Conservation (phyloP, 2,797 vertebrate genomes). For the Urosaurus nigricauda region DNA sequence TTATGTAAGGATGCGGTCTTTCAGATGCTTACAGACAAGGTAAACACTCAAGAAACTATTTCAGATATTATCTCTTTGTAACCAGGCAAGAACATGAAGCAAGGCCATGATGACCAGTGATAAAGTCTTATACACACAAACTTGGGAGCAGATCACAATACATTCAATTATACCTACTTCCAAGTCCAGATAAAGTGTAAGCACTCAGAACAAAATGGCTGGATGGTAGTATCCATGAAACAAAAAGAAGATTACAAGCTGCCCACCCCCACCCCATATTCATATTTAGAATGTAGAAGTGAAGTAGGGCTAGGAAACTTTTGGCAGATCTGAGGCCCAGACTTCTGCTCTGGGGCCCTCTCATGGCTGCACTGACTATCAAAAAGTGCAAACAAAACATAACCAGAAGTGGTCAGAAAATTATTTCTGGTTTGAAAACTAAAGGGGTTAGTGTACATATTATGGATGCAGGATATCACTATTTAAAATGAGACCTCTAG, state of each 20-base stretch:
- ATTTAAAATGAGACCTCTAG: too few species aligned
- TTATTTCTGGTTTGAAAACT: too few species aligned
- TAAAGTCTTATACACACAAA: background rate
- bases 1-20: too few species aligned
- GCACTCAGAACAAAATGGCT: too few species aligned
- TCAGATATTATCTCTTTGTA: background rate
- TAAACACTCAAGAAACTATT: background rate
- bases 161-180: background rate
- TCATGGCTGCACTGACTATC: too few species aligned
- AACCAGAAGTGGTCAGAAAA: too few species aligned
- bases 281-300: background rate
- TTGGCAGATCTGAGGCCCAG: too few species aligned
- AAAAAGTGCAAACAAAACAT: too few species aligned
- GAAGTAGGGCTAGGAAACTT: background rate
- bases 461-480: too few species aligned
- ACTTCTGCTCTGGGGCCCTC: too few species aligned
- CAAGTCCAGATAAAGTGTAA: background rate
- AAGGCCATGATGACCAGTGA: background rate
- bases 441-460: too few species aligned
- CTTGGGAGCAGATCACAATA: background rate
- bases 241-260: background rate
- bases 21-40: background rate
- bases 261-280: background rate
- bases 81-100: background rate
- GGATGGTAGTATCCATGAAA: too few species aligned